Evolutionary conservation across 2,888 invertebrate species (phyloP), one percentile per base, ranked within the genome.

Genomic region (Azorinus chamasolen): DNA sequence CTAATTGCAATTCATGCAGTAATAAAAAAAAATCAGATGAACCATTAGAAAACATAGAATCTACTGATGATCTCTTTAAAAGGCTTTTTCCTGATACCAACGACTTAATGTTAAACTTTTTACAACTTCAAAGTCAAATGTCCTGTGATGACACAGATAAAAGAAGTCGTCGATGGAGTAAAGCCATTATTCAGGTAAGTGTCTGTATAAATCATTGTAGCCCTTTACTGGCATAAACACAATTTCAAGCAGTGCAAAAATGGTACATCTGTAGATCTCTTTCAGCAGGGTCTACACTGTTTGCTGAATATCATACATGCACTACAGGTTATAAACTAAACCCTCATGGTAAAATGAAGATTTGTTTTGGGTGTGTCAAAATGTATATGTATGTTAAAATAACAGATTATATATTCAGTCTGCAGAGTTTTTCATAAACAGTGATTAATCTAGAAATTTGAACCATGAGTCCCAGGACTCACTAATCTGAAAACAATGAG

Each of bases 131-230:
- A 46, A 59, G 65, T 59, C 14, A 64, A 14, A 59, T 72, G 32
- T 72, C 58, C 16, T 48, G 22, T 22, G 43, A 53, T 53, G 53
- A n/a, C 6, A 43, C 10, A 39, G 59, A 72, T 27, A 58, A 58
- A 41, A 65, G 65, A 61, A 37, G 59, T 59, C 48, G 63, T 1
- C 54, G 57, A 27, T 73, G 66, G 66, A 59, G 62, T 24, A 66
- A 55, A n/a, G 58, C 57, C 25, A 50, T 65, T n/a, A 55, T 73
- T 24, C 63, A 63, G 50, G 59, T 59, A 41, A 27, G 18, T 20
- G 14, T 22, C 14, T 50, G 24, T 14, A 50, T 10, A 50, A 50
- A 50, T 50, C 4, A 22, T 50, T 18, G 50, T 20, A 50, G 20
- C 14, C 50, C 2, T 50, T 8, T 50, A 50, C 24, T 22, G 5